Base-by-base conservation (phyloP, 2,113 vertebrate species). In the Phyllostomus discolor region DNA sequence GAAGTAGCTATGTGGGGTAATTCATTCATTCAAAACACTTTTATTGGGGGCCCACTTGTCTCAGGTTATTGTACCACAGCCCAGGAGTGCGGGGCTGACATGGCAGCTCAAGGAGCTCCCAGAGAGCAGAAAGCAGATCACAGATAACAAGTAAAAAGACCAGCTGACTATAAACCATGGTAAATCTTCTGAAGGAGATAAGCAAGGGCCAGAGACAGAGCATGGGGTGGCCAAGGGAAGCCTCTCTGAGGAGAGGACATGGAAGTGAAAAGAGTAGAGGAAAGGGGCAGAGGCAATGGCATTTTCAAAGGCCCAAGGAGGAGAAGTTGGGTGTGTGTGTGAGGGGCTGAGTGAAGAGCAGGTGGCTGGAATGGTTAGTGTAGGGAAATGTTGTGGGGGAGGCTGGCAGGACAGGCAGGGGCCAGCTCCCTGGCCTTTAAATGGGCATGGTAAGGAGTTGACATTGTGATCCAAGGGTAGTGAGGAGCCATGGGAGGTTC, bases 171-270 rank as follows among this genome's bases (percentile, higher is more conserved):
- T 43, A 86, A 76, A 64, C 28, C 8, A 19, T 15, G 38, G 35
- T 48, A 28, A 24, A 59, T 92, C 54, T 72, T 66, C 46, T 43
- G 38, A 95, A n/a, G 7, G 38, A 81, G 35, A 72, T 2, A 38
- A 11, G 38, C n/a, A 19, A 48, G 16, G 26, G 8, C 48, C 38
- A 31, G n/a, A 59, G 64, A 20, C 24, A 70, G 43, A 31, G 41
- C n/a, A 38, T 22, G 33, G 12, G 26, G 28, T 14, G 28, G 22
- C 57, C 20, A 9, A 62, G 62, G 48, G 10, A 26, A 22, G 76
- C 64, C 48, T 64, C 54, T 35, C 4, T 22, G 35, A n/a, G 28
- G 4, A 28, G 9, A 35, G 35, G 4, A 1, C 1, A 0, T 24
- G 12, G 28, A 14, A 48, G 10, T 52, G 22, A 54, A n/a, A 20